Conservation (phyloP, 2,113 vertebrate species). For the Muntiacus muntjak region DNA sequence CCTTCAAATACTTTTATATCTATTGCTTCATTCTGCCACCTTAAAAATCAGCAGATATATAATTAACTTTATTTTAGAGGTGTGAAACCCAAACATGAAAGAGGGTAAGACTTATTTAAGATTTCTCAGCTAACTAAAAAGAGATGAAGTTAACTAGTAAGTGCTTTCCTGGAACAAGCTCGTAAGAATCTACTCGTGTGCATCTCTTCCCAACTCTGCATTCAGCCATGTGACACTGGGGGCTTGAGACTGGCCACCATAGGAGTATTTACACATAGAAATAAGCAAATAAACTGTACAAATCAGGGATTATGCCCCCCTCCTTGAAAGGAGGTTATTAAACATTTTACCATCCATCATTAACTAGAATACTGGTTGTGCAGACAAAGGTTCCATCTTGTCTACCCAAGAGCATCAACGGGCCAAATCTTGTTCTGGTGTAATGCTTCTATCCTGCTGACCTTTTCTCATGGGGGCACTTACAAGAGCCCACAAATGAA, state of each 20-base stretch:
- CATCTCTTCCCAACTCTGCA: not conserved
- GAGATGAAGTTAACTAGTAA: not conserved
- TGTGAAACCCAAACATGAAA: not conserved
- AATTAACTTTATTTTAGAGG: not conserved
- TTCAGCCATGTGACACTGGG: not conserved
- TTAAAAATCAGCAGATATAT: not conserved
- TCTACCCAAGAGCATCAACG: not conserved
- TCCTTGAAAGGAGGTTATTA: not conserved
- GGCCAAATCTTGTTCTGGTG: not conserved
- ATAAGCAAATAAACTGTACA: not conserved
- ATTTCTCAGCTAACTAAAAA: not conserved
- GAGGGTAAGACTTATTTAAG: not conserved
- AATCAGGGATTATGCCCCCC: not conserved
- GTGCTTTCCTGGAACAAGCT: not conserved
- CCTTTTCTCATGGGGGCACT: not conserved
- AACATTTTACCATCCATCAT: not conserved
- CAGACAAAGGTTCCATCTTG: not conserved
- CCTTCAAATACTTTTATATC: not conserved
- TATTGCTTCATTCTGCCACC: not conserved
- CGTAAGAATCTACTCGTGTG: accelerated
- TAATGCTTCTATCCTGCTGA: not conserved
- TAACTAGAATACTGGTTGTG: not conserved
- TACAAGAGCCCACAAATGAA: not conserved
- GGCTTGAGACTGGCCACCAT: not conserved
- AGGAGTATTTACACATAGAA: not conserved